Conservation (phyloP, 2,888 invertebrate genomes). For the Hypselothyrea guttata region DNA sequence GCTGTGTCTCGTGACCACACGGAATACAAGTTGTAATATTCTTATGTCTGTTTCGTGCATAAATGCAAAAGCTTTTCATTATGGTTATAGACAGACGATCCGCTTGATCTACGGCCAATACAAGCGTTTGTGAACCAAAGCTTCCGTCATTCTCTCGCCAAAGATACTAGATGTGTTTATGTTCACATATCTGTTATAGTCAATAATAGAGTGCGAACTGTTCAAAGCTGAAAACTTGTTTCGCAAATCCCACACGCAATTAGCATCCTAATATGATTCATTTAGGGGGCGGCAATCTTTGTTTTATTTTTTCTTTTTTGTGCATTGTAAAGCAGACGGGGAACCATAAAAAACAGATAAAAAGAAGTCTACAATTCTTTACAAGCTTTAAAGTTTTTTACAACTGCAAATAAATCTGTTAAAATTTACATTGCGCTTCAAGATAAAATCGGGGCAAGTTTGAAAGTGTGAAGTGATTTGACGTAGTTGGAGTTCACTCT, state of each 20-base stretch:
- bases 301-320: too few relatives aligned
- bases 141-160: slow-evolving; percentile 12
- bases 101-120: slow-evolving; percentile 29
- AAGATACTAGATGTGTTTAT: neutral
- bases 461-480: too few relatives aligned
- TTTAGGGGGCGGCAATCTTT: slow-evolving; percentile 8
- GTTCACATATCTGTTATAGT: slow-evolving; percentile 6
- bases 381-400: too few relatives aligned
- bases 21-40: too few relatives aligned
- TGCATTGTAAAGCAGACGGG: too few relatives aligned
- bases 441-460: too few relatives aligned
- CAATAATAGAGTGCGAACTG: slow-evolving; percentile 18
- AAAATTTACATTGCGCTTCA: too few relatives aligned
- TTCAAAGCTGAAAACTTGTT: slow-evolving; percentile 28
- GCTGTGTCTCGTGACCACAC: too few relatives aligned
- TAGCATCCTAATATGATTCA: slow-evolving; percentile 29
- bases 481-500: too few relatives aligned
- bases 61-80: slow-evolving; percentile 15
- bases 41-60: slow-evolving; percentile 8
- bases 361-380: too few relatives aligned
- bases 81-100: slow-evolving; percentile 13
- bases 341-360: too few relatives aligned
- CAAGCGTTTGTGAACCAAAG: slow-evolving; percentile 4
- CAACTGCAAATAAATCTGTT: too few relatives aligned
- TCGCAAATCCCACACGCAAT: slow-evolving; percentile 45